A percentile compares a stretch with the other conserved stretches of the same genome.
Conservation (phyloP, 2,888 invertebrate genomes). For the Megalurothrips usitatus region DNA sequence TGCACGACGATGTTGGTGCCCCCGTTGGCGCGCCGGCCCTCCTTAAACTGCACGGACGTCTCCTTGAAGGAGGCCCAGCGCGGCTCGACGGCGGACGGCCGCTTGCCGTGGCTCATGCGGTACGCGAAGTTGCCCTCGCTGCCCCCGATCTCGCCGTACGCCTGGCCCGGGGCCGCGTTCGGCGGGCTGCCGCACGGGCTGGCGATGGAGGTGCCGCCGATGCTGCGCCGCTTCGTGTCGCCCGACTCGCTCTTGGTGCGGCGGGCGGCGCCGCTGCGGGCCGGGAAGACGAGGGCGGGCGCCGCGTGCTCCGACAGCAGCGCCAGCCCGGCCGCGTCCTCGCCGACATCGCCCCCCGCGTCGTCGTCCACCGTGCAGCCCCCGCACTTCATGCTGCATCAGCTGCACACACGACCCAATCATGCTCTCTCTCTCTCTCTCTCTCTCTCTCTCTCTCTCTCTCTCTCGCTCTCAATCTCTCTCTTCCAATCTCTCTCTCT, state of each 20-base stretch:
- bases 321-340: not conserved
- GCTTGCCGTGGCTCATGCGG: not conserved
- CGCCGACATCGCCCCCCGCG: not conserved
- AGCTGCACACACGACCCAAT: not conserved
- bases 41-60: not conserved
- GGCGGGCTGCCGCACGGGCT: not conserved
- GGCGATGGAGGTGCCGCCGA: not conserved
- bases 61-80: not conserved
- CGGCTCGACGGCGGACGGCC: not conserved
- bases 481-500: not conserved
- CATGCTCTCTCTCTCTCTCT: not conserved
- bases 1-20: slow-evolving; percentile 6
- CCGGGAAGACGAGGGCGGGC: not conserved
- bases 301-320: not conserved
- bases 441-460: not conserved
- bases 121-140: slow-evolving; percentile 13
- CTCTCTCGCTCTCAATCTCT: not conserved
- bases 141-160: not conserved
- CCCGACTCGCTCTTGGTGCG: slow-evolving; percentile 3
- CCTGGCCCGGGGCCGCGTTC: not conserved
- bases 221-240: not conserved
- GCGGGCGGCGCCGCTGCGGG: not conserved
- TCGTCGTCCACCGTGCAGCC: slow-evolving; percentile 3
- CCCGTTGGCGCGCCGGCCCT: not conserved
- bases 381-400: slow-evolving; percentile 1